phyloP scores from a whole-genome alignment of 2,888 invertebrate species.

The Acrocyrtus sp. region DNA sequence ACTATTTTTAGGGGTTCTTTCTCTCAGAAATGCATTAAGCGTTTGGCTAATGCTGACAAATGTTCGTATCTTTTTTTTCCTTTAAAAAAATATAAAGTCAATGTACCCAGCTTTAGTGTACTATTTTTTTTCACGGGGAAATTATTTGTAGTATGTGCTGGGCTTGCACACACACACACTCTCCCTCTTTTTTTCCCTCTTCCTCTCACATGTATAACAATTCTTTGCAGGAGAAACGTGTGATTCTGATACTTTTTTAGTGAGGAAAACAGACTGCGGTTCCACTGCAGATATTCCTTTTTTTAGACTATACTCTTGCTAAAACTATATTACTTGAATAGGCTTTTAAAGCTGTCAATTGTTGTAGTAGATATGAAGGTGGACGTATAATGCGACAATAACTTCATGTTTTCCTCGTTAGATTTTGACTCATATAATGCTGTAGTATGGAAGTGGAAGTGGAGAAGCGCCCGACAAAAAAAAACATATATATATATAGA shows the following conservation, averaged over 20 bases:
- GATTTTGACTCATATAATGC: constrained; percentile 2
- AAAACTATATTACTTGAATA: background rate
- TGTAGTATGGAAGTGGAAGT: too few species aligned
- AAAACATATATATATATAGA: too few species aligned
- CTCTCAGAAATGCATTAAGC: constrained; percentile 46
- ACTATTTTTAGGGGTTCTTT: too few species aligned
- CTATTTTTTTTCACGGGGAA: background rate
- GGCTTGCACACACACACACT: too few species aligned
- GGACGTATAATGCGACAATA: constrained; percentile 15
- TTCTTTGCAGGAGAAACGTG: constrained; percentile 48
- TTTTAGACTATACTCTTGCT: constrained; percentile 1
- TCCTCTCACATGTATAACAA: too few species aligned
- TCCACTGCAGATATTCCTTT: constrained; percentile 46
- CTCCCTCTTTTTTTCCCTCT: too few species aligned
- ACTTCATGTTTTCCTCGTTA: constrained; percentile 32
- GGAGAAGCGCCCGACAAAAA: too few species aligned
- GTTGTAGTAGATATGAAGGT: constrained; percentile 4
- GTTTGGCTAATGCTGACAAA: constrained; percentile 47
- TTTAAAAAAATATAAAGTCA: constrained; percentile 6
- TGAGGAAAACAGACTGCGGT: constrained; percentile 47
- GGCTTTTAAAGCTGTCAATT: constrained; percentile 10
- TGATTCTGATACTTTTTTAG: constrained; percentile 31
- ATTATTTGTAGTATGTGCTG: background rate
- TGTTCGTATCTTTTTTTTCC: constrained; percentile 14
- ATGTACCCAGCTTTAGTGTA: constrained; percentile 1